phyloP scores from a whole-genome alignment of 2,113 vertebrate genomes.

The Notothenia coriiceps region DNA sequence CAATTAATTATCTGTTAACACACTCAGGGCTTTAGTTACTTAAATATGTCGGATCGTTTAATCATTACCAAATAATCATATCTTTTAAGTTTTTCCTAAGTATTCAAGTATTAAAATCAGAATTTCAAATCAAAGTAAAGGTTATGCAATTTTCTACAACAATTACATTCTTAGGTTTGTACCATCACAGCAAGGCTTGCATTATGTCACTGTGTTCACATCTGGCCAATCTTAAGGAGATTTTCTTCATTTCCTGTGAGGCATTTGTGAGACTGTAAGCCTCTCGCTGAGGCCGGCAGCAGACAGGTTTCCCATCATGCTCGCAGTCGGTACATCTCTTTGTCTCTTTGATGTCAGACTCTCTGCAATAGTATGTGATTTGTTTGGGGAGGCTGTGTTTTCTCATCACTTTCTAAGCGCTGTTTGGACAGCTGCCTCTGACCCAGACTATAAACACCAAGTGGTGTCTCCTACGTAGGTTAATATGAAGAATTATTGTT shows the following conservation, averaged over 20 bases:
- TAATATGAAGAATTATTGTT: constrained; percentile 11
- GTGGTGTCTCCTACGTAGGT: not conserved
- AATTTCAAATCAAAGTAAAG: no score
- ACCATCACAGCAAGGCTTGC: not conserved
- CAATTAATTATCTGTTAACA: no score
- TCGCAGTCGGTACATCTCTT: not conserved
- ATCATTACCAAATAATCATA: no score
- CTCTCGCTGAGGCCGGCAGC: not conserved
- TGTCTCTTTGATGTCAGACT: constrained; percentile 12
- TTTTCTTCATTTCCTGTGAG: constrained; percentile 30
- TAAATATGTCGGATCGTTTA: no score
- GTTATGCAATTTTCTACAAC: not conserved
- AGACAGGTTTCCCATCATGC: constrained; percentile 23
- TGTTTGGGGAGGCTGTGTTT: not conserved
- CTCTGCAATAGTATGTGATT: not conserved
- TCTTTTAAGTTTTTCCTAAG: not conserved
- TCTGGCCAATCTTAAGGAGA: not conserved
- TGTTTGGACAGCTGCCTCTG: constrained; percentile 23
- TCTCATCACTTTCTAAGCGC: not conserved
- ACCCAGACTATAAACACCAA: constrained; percentile 5
- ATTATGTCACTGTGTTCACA: not conserved
- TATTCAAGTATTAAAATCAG: not conserved
- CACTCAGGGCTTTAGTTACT: no score
- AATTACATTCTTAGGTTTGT: not conserved
- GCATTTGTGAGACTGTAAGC: constrained; percentile 14